phyloP scores from a whole-genome alignment of 2,113 vertebrate genomes.

The Python bivittatus region DNA sequence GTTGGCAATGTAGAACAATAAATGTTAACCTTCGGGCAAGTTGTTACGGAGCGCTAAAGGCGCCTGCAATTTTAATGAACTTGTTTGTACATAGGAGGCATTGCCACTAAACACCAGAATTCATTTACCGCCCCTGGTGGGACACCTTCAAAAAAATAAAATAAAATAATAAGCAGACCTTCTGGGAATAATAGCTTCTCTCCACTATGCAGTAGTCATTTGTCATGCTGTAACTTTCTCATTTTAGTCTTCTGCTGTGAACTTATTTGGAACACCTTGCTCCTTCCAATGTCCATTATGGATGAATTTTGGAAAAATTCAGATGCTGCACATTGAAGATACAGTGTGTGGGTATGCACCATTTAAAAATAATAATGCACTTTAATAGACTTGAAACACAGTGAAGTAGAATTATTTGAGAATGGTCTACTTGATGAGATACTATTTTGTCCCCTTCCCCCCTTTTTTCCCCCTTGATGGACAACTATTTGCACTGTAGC shows the following conservation, averaged over 20 bases:
- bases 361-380: neutral
- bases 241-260: conserved; percentile 6
- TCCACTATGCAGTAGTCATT: neutral
- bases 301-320: neutral
- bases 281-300: neutral
- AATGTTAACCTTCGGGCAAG: conserved; percentile 78
- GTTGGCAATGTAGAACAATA: conserved; percentile 74
- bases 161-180: conserved; percentile 8
- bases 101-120: conserved; percentile 43
- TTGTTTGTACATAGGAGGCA: conserved; percentile 70
- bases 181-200: neutral
- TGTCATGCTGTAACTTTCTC: neutral
- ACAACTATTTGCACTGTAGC: neutral
- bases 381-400: neutral
- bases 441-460: neutral
- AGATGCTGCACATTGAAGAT: neutral
- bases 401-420: neutral
- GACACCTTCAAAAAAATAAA: conserved; percentile 19
- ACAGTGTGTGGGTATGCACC: neutral
- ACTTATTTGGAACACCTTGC: conserved; percentile 6
- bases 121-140: conserved; percentile 32
- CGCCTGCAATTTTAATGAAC: conserved; percentile 75
- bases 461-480: neutral
- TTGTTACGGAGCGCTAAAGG: conserved; percentile 76
- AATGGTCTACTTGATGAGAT: neutral